Evolutionary conservation across 2,113 vertebrate genomes (phyloP).

Genomic region (Cephalopterus ornatus): DNA sequence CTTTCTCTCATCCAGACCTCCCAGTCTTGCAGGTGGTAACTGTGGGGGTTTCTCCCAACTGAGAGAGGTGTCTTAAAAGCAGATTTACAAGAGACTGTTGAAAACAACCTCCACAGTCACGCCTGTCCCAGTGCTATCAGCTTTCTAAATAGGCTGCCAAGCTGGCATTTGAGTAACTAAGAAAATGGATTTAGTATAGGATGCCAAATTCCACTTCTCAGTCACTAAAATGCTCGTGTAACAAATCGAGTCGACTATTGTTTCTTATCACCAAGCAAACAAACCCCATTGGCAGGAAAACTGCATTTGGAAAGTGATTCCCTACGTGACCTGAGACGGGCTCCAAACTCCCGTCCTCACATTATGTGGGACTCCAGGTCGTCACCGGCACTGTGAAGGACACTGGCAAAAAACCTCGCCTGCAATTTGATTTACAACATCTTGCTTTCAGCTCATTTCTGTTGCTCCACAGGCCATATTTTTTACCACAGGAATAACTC

Average conservation of each 20-base stretch:
- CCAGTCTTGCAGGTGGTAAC: not conserved
- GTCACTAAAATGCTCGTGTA: conserved; percentile 6
- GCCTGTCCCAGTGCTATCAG: not conserved
- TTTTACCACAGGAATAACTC: not conserved
- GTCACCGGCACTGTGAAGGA: not conserved
- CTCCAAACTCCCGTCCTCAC: not conserved
- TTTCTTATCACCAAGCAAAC: conserved; percentile 52
- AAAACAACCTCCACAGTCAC: not conserved
- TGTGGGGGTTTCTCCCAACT: not conserved
- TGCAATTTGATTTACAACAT: not conserved
- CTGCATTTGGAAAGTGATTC: not conserved
- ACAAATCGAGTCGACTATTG: conserved; percentile 26
- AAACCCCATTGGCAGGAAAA: conserved; percentile 38
- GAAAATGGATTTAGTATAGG: conserved; percentile 27
- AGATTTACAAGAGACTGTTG: not conserved
- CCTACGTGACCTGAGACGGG: not conserved
- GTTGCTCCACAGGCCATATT: not conserved
- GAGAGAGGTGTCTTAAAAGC: not conserved
- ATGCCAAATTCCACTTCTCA: conserved; percentile 1
- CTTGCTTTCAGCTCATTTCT: not conserved
- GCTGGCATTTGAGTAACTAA: conserved; percentile 25
- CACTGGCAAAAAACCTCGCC: not conserved
- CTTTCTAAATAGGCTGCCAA: conserved; percentile 3
- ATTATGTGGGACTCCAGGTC: not conserved
- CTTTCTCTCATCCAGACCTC: not conserved